Conservation (phyloP, 2,888 invertebrate species). For the Merodon equestris region DNA sequence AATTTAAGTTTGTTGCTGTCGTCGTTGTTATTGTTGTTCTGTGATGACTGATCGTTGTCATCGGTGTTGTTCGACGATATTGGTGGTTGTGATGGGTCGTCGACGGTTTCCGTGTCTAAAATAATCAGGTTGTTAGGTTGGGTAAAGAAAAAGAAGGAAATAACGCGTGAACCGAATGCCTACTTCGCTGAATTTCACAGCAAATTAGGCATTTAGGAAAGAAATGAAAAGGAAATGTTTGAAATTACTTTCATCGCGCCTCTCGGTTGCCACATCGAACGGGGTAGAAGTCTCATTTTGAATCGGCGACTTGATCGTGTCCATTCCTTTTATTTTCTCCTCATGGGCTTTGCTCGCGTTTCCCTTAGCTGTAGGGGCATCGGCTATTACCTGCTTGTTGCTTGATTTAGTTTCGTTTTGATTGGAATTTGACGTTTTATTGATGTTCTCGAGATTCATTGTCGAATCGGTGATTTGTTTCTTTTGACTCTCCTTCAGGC, state of each 20-base stretch:
- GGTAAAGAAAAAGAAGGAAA: too few species aligned
- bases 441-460: conserved; percentile 22
- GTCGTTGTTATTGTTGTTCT: conserved; percentile 7
- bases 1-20: conserved; percentile 19
- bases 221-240: conserved; percentile 5
- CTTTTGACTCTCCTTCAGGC: conserved; percentile 73
- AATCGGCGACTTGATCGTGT: background rate
- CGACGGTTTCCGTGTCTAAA: conserved; percentile 36
- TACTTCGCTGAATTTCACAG: conserved; percentile 1
- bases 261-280: conserved; percentile 9
- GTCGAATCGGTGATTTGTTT: conserved; percentile 63
- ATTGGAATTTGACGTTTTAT: conserved; percentile 50
- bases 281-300: too few species aligned
- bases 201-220: conserved; percentile 35
- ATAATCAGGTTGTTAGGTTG: too few species aligned
- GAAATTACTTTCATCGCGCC: conserved; percentile 50
- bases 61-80: conserved; percentile 11
- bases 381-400: too few species aligned
- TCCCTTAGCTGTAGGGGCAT: conserved; percentile 4
- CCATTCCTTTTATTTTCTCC: background rate
- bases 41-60: conserved; percentile 39
- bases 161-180: background rate
- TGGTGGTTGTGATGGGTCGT: conserved; percentile 21
- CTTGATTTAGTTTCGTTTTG: conserved; percentile 40
- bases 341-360: conserved; percentile 19